Conservation (phyloP, 1,140 invertebrate species). For the Cydia fagiglandana region DNA sequence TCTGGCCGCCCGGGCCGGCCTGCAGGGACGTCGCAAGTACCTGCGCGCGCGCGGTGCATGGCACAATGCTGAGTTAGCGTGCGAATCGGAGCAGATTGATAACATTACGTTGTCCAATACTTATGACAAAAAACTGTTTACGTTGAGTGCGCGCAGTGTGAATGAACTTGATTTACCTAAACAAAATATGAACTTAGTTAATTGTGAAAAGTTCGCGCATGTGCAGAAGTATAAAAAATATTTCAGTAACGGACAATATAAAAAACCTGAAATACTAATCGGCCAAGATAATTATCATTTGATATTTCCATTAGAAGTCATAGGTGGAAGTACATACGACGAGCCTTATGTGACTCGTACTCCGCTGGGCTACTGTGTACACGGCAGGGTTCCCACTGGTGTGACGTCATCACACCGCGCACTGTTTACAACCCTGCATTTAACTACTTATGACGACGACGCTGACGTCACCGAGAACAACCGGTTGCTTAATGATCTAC, state of each 20-base stretch:
- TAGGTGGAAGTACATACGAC: background rate
- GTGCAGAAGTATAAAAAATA: background rate
- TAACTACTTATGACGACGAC: too few relatives aligned
- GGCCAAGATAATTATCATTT: conserved; percentile 19
- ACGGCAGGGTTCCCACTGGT: background rate
- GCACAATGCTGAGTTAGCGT: conserved; percentile 32
- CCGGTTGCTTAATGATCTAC: background rate
- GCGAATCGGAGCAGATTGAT: conserved; percentile 4
- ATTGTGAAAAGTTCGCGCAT: background rate
- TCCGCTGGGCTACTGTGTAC: background rate
- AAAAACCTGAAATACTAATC: conserved; percentile 10
- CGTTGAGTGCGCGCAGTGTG: conserved; percentile 19
- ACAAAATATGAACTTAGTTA: background rate
- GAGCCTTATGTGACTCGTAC: background rate
- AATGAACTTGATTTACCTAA: conserved; percentile 10
- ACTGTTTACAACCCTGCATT: background rate
- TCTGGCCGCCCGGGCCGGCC: background rate
- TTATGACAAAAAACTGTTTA: conserved; percentile 27
- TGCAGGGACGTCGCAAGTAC: conserved; percentile 8
- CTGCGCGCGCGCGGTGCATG: conserved; percentile 33
- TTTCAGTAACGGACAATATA: background rate
- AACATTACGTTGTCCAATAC: conserved; percentile 32
- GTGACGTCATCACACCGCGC: background rate
- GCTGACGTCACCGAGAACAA: too few relatives aligned
- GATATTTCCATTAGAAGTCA: background rate